Percentiles rank a stretch among this genome's conserved stretches.
Evolutionary conservation across 1,140 invertebrate species (phyloP).

Genomic region (Drosophila ohnishii): DNA sequence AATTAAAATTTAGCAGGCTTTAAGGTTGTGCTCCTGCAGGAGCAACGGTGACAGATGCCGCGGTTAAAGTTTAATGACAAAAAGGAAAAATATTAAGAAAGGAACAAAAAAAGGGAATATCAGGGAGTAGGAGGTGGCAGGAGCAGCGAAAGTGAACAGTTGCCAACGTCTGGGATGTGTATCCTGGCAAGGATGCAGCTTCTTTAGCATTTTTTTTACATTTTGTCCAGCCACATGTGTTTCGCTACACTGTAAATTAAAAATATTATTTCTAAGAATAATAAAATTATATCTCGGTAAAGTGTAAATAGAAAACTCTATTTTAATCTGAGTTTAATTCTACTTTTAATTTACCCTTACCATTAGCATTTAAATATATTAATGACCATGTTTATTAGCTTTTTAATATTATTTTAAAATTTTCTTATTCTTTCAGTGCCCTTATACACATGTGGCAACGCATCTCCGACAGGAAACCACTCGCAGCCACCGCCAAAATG

Average conservation of each 20-base stretch:
- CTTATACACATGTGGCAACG: slow-evolving; percentile 58
- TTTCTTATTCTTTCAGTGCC: not conserved
- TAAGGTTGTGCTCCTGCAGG: slow-evolving; percentile 44
- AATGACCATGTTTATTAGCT: not conserved
- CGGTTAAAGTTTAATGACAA: slow-evolving; percentile 77
- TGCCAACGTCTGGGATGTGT: slow-evolving; percentile 58
- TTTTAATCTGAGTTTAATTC: not conserved
- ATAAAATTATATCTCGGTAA: not conserved
- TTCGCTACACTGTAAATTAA: not conserved
- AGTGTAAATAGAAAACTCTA: not conserved
- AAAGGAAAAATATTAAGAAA: slow-evolving; percentile 34
- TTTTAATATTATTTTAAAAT: not conserved
- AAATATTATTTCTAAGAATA: not conserved
- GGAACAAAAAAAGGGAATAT: not conserved
- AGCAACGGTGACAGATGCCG: slow-evolving; percentile 66
- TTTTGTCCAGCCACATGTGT: slow-evolving; percentile 26
- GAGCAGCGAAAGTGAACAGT: slow-evolving; percentile 75
- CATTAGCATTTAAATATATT: not conserved
- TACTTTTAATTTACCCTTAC: too few species aligned
- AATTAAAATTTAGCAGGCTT: slow-evolving; percentile 80
- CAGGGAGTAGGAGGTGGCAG: not conserved
- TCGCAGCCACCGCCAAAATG: slow-evolving; percentile 77
- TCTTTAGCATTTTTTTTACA: slow-evolving; percentile 46
- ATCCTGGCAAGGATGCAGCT: slow-evolving; percentile 58
- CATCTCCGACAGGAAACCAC: slow-evolving; percentile 77